Evolutionary conservation across 2,113 vertebrate genomes (phyloP).

Genomic region (Deroptyus accipitrinus): DNA sequence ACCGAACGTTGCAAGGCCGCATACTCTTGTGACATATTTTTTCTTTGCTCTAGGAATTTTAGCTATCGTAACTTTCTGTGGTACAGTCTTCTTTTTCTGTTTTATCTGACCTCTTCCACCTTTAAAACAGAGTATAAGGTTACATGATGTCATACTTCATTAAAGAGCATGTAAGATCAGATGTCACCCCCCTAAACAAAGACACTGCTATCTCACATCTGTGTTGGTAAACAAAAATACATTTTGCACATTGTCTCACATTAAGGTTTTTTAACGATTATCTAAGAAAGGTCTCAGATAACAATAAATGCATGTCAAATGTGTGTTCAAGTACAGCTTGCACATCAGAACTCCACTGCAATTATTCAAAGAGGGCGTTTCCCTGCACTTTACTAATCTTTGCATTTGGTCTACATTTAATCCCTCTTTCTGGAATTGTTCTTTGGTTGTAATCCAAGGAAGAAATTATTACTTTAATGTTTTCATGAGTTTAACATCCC

Average conservation of each 20-base stretch:
- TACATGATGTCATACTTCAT: background rate
- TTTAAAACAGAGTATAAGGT: constrained; percentile 54
- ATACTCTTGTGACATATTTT: constrained; percentile 97
- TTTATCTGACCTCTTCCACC: constrained; percentile 98
- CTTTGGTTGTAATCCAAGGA: background rate
- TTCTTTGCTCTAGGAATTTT: constrained; percentile 99
- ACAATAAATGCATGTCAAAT: background rate
- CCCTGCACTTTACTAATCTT: background rate
- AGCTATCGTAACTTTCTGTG: constrained; percentile 97
- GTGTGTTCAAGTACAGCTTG: background rate
- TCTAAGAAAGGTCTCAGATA: background rate
- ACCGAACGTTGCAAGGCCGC: constrained; percentile 95
- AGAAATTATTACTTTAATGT: background rate
- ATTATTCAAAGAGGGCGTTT: background rate
- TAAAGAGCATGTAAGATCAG: background rate
- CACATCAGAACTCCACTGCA: background rate
- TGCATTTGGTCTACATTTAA: background rate
- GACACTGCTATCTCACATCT: background rate
- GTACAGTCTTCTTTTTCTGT: constrained; percentile 98
- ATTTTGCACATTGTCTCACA: background rate
- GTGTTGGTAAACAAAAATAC: background rate
- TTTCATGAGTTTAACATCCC: background rate
- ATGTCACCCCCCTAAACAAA: background rate
- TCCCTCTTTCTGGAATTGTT: background rate
- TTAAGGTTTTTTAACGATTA: background rate